Conservation (phyloP, 2,797 vertebrate genomes). For the Anabas testudineus region DNA sequence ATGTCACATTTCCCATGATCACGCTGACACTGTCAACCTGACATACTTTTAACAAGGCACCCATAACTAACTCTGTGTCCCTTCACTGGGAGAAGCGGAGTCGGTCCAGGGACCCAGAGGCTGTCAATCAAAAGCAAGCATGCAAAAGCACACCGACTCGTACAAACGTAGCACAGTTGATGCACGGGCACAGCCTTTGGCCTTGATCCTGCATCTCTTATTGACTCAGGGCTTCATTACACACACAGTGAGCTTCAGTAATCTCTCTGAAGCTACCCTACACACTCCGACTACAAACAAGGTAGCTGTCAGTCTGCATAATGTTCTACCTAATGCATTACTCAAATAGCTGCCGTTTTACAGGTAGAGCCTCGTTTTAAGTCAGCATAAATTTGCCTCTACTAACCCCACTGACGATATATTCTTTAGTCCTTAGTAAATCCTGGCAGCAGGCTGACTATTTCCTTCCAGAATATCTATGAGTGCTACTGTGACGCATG, state of each 20-base stretch:
- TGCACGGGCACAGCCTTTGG: slow-evolving; percentile 72
- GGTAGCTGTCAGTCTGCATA: slow-evolving; percentile 71
- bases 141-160: slow-evolving; percentile 29
- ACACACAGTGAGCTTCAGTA: slow-evolving; percentile 81
- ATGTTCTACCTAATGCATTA: slow-evolving; percentile 53
- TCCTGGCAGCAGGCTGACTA: slow-evolving; percentile 33
- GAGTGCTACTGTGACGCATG: slow-evolving; percentile 34
- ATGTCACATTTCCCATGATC: slow-evolving; percentile 80
- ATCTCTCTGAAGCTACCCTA: slow-evolving; percentile 79
- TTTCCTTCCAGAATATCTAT: slow-evolving; percentile 43
- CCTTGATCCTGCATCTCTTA: slow-evolving; percentile 78
- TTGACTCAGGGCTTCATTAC: slow-evolving; percentile 82
- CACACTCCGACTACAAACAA: slow-evolving; percentile 77
- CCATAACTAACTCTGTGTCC: slow-evolving; percentile 72
- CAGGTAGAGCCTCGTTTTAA: slow-evolving; percentile 47
- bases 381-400: slow-evolving; percentile 56
- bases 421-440: slow-evolving; percentile 36
- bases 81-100: slow-evolving; percentile 46
- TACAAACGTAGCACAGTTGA: slow-evolving; percentile 59
- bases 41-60: slow-evolving; percentile 76
- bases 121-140: slow-evolving; percentile 68
- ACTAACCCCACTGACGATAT: slow-evolving; percentile 30
- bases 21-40: slow-evolving; percentile 72
- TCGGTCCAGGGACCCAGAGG: slow-evolving; percentile 47
- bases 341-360: slow-evolving; percentile 57